Base-by-base conservation (phyloP, 1,140 invertebrate genomes). In the Drosophila fuyamai region DNA sequence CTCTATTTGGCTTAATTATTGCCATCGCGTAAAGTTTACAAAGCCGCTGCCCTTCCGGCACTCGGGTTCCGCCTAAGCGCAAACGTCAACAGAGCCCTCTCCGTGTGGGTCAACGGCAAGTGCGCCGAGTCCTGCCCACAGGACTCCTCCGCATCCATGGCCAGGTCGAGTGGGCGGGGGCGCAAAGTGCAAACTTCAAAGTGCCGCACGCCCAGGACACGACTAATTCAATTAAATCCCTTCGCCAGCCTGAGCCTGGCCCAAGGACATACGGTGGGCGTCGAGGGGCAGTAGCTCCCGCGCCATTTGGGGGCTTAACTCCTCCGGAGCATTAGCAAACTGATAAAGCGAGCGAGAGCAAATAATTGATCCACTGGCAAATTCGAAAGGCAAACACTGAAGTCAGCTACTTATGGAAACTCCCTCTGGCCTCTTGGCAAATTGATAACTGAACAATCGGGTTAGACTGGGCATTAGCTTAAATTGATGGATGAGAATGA, bases 221-320 rank as follows among this genome's bases (percentile, higher is more conserved):
- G 70, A 79, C 83, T 88, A 88, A 86, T 89, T 86, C 83, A 86
- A 86, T 86, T 86, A 86, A 89, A 79, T 86, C 79, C 83, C 44
- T 76, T 79, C 51, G 53, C 61, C 67, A 48, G 36, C 50, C 53
- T 43, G 43, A 63, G 41, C 46, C 47, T 36, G 16, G 18, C 44
- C 57, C 47, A 65, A 61, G 61, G 50, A 23, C 79, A 23, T 36
- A 38, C 18, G 50, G 12, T 59, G 40, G 62, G 47, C 51, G 59
- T 76, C 40, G 40, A 50, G 43, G 43, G 66, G 51, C 74, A 63
- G 56, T 56, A 70, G 63, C 40, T 18, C 38, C 38, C 51, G 32
- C 41, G 41, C 53, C 53, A 62, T 58, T 78, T 57, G 65, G 32
- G 40, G 40, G 43, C 74, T 77, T 77, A 71, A 53, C 74, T 62